Conservation (phyloP, 2,888 invertebrate genomes). For the Horisme vitalbata region DNA sequence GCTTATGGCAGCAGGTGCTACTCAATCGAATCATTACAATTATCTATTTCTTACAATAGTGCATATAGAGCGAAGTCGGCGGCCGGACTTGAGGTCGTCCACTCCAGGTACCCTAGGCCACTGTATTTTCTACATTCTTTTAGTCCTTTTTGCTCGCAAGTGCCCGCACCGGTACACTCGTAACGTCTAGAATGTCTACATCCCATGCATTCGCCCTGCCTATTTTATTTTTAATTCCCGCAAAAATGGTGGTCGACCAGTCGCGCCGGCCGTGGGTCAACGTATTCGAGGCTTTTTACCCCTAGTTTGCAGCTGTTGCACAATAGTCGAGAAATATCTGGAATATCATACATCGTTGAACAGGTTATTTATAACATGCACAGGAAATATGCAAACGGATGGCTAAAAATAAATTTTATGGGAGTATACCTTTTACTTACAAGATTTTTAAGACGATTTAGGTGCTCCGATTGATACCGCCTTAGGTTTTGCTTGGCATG, state of each 20-base stretch:
- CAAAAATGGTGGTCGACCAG: slow-evolving; percentile 72
- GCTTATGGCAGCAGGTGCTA: slow-evolving; percentile 11
- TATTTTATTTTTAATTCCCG: slow-evolving; percentile 75
- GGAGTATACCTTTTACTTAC: too few species aligned
- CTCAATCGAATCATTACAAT: slow-evolving; percentile 27
- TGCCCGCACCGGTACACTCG: slow-evolving; percentile 44
- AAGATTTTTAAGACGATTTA: too few species aligned
- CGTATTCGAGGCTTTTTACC: slow-evolving; percentile 73
- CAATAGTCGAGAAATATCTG: slow-evolving; percentile 73
- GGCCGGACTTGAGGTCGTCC: slow-evolving; percentile 50
- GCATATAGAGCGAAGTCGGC: slow-evolving; percentile 37
- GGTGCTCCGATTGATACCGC: too few species aligned
- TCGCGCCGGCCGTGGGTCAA: slow-evolving; percentile 63
- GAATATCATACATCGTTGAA: slow-evolving; percentile 56
- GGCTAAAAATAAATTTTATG: slow-evolving; percentile 22
- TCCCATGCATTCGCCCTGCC: slow-evolving; percentile 64
- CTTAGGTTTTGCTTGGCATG: too few species aligned
- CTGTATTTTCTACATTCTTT: slow-evolving; percentile 66
- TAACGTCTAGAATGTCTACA: slow-evolving; percentile 67
- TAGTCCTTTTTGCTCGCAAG: slow-evolving; percentile 46
- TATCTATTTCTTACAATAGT: slow-evolving; percentile 34
- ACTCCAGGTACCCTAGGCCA: slow-evolving; percentile 56
- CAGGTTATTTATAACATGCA: slow-evolving; percentile 44
- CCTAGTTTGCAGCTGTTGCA: slow-evolving; percentile 73
- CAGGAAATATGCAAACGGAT: slow-evolving; percentile 13